A percentile compares a stretch with the other conserved stretches of the same genome.
Evolutionary conservation across 1,140 invertebrate genomes (phyloP).

Genomic region (Philotrypesis tridentata): DNA sequence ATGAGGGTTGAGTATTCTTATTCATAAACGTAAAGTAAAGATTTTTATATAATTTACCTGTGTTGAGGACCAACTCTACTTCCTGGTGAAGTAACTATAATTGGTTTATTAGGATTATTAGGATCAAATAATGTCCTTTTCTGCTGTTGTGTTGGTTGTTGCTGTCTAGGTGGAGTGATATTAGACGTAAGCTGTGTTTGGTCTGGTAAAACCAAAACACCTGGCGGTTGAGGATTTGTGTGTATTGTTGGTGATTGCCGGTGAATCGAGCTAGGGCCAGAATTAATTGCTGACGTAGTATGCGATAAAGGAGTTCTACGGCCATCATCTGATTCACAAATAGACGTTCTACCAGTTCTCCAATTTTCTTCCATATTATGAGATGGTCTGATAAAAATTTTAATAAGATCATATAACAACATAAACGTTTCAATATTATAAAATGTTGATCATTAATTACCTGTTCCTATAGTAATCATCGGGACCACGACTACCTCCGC

Average conservation of each 20-base stretch:
- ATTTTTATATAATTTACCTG: conserved; percentile 56
- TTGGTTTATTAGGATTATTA: conserved; percentile 82
- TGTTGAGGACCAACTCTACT: conserved; percentile 62
- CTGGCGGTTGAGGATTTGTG: conserved; percentile 63
- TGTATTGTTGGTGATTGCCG: conserved; percentile 52
- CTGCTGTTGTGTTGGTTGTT: conserved; percentile 61
- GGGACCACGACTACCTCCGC: conserved; percentile 57
- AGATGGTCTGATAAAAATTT: conserved; percentile 42
- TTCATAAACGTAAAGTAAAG: no score
- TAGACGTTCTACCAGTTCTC: conserved; percentile 67
- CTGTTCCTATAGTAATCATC: conserved; percentile 65
- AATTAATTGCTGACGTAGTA: conserved; percentile 56
- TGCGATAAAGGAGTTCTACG: conserved; percentile 59
- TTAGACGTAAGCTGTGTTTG: conserved; percentile 59
- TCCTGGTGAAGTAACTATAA: conserved; percentile 76
- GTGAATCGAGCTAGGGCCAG: conserved; percentile 54
- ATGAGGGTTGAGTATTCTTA: no score
- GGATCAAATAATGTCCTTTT: conserved; percentile 79
- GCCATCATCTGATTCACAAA: conserved; percentile 67
- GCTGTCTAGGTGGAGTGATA: conserved; percentile 54
- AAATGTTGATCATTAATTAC: conserved; percentile 50
- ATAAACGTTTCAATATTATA: background rate
- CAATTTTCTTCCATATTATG: conserved; percentile 68
- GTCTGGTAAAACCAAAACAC: conserved; percentile 69
- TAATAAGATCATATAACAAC: background rate